Conservation (phyloP, 2,113 vertebrate genomes). For the Phocoena phocoena region DNA sequence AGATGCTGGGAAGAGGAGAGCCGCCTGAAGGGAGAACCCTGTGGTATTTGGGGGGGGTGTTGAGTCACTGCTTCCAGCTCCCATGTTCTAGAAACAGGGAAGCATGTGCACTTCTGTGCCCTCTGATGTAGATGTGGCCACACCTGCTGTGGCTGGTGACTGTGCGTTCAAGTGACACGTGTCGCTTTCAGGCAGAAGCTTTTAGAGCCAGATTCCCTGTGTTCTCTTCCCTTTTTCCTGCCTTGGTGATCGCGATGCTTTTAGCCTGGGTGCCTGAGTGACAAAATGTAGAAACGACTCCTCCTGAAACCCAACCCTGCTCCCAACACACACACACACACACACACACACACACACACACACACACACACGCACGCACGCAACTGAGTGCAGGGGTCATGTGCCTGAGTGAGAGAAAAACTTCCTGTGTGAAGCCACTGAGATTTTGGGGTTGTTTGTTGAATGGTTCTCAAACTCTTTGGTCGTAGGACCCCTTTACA, state of each 20-base stretch:
- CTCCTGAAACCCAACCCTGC: not conserved
- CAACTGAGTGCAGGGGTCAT: not conserved
- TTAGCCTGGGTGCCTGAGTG: not conserved
- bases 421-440: not conserved
- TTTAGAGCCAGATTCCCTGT: not conserved
- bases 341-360: not conserved
- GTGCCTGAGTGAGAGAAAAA: not conserved
- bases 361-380: too few species aligned
- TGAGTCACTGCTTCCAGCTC: not conserved
- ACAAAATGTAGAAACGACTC: not conserved
- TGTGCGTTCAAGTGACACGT: not conserved
- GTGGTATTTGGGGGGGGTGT: rapidly evolving
- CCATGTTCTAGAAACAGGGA: not conserved
- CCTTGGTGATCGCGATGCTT: not conserved
- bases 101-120: not conserved
- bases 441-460: not conserved
- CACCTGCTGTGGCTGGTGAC: not conserved
- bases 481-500: not conserved
- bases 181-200: not conserved
- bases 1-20: not conserved
- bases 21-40: rapidly evolving
- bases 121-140: not conserved
- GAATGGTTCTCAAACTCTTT: not conserved
- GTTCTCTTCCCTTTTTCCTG: not conserved
- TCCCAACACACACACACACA: not conserved